These are phyloP conservation scores for Drosophila neonasuta DNA, from an alignment of 2,888 invertebrate genomes.

Conservation along the genomic window DNA sequence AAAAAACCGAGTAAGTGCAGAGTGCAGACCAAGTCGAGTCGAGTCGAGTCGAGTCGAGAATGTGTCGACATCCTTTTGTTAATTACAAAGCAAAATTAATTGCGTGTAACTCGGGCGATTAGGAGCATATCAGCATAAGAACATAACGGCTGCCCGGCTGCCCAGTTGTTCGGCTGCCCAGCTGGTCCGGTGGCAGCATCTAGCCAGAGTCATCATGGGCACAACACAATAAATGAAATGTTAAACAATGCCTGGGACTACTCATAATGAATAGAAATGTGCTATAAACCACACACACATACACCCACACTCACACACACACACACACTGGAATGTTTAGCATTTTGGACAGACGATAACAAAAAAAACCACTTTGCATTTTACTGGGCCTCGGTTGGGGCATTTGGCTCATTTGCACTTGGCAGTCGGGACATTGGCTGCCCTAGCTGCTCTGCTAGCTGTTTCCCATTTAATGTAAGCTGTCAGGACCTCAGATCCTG, in stretches of 20 bases:
- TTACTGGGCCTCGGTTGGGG: constrained; percentile 49
- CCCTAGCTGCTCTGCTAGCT: constrained; percentile 23
- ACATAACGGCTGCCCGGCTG: constrained; percentile 35
- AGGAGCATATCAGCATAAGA: constrained; percentile 54
- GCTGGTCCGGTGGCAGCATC: background rate
- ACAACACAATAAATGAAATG: constrained; percentile 70
- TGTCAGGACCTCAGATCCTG: constrained; percentile 23
- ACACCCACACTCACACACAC: constrained; percentile 24
- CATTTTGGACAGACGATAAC: constrained; percentile 19
- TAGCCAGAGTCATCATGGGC: constrained; percentile 47
- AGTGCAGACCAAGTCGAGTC: constrained; percentile 3
- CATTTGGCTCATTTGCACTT: constrained; percentile 72
- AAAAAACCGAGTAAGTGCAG: constrained; percentile 51
- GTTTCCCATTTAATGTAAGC: constrained; percentile 56
- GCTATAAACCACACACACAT: constrained; percentile 60
- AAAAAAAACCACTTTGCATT: constrained; percentile 52
- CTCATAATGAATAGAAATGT: constrained; percentile 76
- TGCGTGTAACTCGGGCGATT: constrained; percentile 73
- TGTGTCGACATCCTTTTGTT: constrained; percentile 49
- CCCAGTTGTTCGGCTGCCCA: constrained; percentile 17
- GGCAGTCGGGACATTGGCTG: constrained; percentile 39
- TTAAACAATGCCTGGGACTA: constrained; percentile 60
- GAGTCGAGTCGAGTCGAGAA: background rate
- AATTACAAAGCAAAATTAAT: constrained; percentile 76
- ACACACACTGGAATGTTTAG: constrained; percentile 37